Evolutionary conservation across 2,888 invertebrate species (phyloP).

Genomic region (Rotaria magnacalcarata): DNA sequence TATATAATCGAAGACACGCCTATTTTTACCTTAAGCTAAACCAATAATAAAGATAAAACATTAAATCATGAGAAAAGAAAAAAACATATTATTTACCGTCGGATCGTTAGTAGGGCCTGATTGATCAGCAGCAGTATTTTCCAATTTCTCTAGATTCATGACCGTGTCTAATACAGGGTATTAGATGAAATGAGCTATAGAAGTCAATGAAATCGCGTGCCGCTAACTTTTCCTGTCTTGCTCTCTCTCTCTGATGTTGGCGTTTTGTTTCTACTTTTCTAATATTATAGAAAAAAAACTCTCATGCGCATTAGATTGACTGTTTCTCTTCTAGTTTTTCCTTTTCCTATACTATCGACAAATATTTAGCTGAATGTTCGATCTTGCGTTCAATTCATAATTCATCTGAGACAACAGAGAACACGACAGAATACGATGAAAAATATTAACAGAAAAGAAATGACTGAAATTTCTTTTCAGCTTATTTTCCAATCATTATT

Average conservation of each 20-base stretch:
- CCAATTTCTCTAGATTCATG: background rate
- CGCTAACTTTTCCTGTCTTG: background rate
- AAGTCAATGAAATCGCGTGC: background rate
- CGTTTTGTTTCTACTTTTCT: constrained; percentile 17
- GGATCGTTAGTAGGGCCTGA: background rate
- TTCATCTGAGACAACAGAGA: background rate
- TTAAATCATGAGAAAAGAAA: background rate
- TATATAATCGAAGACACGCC: no score
- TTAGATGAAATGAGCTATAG: background rate
- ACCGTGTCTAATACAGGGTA: background rate
- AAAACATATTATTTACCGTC: background rate
- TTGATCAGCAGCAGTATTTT: background rate
- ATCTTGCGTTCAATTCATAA: background rate
- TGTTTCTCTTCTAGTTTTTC: background rate
- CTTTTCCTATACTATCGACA: background rate
- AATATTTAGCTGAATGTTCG: background rate
- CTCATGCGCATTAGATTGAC: constrained; percentile 7
- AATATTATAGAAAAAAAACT: background rate
- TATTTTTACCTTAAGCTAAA: no score
- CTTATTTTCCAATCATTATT: background rate
- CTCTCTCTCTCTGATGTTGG: background rate
- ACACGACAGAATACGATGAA: background rate
- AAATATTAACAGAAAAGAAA: background rate
- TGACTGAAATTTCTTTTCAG: background rate
- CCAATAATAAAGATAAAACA: no score